Conservation (phyloP, 2,888 invertebrate species). For the Lucinisca nassula region DNA sequence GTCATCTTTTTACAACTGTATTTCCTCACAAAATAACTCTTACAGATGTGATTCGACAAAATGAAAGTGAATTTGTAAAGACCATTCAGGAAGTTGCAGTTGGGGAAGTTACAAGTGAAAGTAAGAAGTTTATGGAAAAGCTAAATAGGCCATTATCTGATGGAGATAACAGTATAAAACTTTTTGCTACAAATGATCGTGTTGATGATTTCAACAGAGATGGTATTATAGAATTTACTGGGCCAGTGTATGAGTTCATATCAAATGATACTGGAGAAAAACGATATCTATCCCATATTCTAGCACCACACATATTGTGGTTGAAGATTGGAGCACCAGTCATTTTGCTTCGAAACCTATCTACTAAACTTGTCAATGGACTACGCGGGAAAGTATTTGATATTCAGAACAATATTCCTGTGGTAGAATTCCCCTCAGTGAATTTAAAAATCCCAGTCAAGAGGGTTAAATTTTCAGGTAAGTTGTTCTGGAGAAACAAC, state of each 20-base stretch:
- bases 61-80: slow-evolving; percentile 2
- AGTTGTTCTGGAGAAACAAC: too few relatives aligned
- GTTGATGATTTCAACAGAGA: slow-evolving; percentile 49
- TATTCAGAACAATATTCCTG: slow-evolving; percentile 19
- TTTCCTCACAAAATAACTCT: slow-evolving; percentile 25
- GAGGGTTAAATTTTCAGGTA: slow-evolving; percentile 42
- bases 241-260: slow-evolving; percentile 26
- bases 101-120: slow-evolving; percentile 14
- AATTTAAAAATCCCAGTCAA: slow-evolving; percentile 15
- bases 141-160: slow-evolving; percentile 13
- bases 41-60: slow-evolving; percentile 12
- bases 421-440: slow-evolving; percentile 45
- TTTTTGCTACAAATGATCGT: slow-evolving; percentile 47
- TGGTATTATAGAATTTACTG: slow-evolving; percentile 4
- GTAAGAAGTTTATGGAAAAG: neutral
- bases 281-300: slow-evolving; percentile 13
- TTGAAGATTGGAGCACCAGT: slow-evolving; percentile 52
- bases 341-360: slow-evolving; percentile 55
- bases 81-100: slow-evolving; percentile 18
- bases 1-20: slow-evolving; percentile 11
- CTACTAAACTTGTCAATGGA: slow-evolving; percentile 60
- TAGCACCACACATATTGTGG: slow-evolving; percentile 32
- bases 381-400: slow-evolving; percentile 50
- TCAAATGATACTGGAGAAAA: slow-evolving; percentile 32
- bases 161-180: slow-evolving; percentile 15